Evolutionary conservation across 2,797 vertebrate species (phyloP), one percentile per base, ranked within the genome.

Genomic region (Schizopygopsis malacanthus): DNA sequence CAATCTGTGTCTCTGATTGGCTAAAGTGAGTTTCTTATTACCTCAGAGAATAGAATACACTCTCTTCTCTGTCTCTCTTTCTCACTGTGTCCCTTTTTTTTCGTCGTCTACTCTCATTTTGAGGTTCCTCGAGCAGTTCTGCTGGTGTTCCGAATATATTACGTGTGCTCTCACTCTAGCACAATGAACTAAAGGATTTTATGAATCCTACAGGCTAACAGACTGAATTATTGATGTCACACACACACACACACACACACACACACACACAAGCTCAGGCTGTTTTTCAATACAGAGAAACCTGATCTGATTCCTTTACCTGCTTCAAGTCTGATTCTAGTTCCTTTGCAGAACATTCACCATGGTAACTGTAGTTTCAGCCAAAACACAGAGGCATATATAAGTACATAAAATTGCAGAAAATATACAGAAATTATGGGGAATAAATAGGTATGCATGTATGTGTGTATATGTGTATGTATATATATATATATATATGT

Each of bases 141-240:
- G 81, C 76, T 41, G 71, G 83, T 77, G 79, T 80, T 61, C 22
- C 87, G 85, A 90, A 88, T 89, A 87, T 86, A 83, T 90, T 84
- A 89, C 86, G 85, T 88, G 77, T 75, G 63, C 82, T 75, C 82
- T 70, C 71, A 75, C 63, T 70, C 67, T 79, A 70, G 78, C 86
- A 84, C 61, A 85, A 37, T 15, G 63, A 88, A 70, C 69, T 91
- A 91, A 92, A 91, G 87, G 85, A 89, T 84, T 79, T 56, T 63
- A 65, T 88, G 84, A 90, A 83, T 85, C 86, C 79, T 83, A 77
- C 65, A 80, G 81, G 81, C 69, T 88, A 89, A 88, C 84, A 79
- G 56, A 73, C 70, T 89, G 85, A 89, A 85, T 70, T 69, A 79
- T 85, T 87, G 28, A 84, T 85, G 75, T 59, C 16, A 78, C 47